phyloP scores from a whole-genome alignment of 2,888 invertebrate species.

The Leptinotarsa peninsularis region DNA sequence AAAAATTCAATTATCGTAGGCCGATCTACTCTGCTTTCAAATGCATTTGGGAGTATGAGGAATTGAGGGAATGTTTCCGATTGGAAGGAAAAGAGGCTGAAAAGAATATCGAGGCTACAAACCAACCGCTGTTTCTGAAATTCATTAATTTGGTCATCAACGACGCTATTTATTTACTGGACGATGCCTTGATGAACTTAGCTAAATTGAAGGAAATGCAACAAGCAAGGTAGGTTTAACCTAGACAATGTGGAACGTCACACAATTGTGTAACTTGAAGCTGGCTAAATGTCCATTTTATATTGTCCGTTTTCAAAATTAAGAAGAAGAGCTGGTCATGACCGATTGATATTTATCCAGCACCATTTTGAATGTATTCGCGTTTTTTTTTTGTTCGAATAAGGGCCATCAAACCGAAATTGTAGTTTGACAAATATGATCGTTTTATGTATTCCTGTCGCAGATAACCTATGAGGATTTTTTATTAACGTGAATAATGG shows the following conservation, averaged over 20 bases:
- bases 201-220: constrained; percentile 87
- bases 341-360: no score
- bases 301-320: no score
- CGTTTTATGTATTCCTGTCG: no score
- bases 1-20: constrained; percentile 95
- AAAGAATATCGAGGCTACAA: constrained; percentile 87
- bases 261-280: neutral
- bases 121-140: constrained; percentile 91
- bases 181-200: constrained; percentile 92
- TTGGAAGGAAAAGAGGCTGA: constrained; percentile 84
- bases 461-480: no score
- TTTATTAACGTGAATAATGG: no score
- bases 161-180: constrained; percentile 94
- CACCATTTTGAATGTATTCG: no score
- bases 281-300: neutral
- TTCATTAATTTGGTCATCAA: constrained; percentile 97
- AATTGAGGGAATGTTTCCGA: constrained; percentile 83
- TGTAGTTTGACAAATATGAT: no score
- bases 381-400: no score
- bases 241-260: no score
- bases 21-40: constrained; percentile 96
- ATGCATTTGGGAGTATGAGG: constrained; percentile 86
- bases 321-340: no score
- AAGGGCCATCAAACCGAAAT: no score
- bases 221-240: constrained; percentile 72